Conservation (phyloP, 2,888 invertebrate genomes). For the Calameuta filiformis region DNA sequence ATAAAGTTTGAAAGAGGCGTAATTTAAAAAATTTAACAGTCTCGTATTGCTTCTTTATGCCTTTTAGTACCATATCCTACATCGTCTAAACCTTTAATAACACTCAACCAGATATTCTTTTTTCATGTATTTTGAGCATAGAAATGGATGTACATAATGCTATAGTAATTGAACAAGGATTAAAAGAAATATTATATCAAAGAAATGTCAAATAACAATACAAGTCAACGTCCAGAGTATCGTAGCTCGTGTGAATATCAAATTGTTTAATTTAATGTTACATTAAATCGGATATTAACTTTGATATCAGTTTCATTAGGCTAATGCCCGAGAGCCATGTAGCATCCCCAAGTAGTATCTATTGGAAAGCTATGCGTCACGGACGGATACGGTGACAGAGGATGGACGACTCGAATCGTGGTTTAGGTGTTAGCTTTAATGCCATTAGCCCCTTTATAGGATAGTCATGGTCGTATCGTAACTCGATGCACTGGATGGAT, state of each 20-base stretch:
- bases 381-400: constrained; percentile 13
- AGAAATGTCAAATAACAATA: not conserved
- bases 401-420: constrained; percentile 16
- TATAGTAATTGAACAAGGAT: not conserved
- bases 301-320: constrained; percentile 19
- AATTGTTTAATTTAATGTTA: not conserved
- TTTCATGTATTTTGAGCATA: no score
- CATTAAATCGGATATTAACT: not conserved
- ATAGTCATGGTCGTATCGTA: constrained; percentile 37
- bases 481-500: constrained; percentile 43
- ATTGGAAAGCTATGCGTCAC: constrained; percentile 30
- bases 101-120: not conserved
- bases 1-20: not conserved
- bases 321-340: constrained; percentile 15
- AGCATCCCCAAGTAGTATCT: constrained; percentile 18
- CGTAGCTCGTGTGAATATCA: not conserved
- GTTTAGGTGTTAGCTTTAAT: constrained; percentile 38
- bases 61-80: not conserved
- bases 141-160: not conserved
- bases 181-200: not conserved
- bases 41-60: not conserved
- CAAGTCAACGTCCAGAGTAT: not conserved
- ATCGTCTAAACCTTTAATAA: not conserved
- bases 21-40: not conserved
- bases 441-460: constrained; percentile 41